phyloP scores from a whole-genome alignment of 2,797 vertebrate species.

The Microcaecilia unicolor region DNA sequence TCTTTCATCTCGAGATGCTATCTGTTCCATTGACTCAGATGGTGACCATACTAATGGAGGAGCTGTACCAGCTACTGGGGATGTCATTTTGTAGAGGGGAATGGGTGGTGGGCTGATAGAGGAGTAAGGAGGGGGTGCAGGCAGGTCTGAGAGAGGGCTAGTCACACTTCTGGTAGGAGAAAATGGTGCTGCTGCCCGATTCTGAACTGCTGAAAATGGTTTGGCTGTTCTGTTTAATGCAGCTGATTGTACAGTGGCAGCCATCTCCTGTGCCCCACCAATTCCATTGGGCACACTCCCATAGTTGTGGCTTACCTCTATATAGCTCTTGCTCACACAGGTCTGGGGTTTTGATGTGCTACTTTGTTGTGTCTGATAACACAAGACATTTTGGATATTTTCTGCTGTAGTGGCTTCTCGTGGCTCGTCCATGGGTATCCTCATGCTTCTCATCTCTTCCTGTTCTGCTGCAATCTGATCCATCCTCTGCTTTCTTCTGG shows the following conservation, averaged over 20 bases:
- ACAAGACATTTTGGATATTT: slow-evolving; percentile 27
- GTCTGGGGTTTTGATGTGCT: slow-evolving; percentile 33
- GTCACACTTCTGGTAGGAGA: slow-evolving; percentile 48
- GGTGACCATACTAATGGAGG: slow-evolving; percentile 63
- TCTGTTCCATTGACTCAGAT: slow-evolving; percentile 68
- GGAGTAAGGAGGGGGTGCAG: slow-evolving; percentile 57
- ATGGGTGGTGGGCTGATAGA: slow-evolving; percentile 55
- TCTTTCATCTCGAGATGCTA: slow-evolving; percentile 90
- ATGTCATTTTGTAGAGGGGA: slow-evolving; percentile 56
- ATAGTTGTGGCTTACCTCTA: slow-evolving; percentile 53
- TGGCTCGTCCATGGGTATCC: slow-evolving; percentile 51
- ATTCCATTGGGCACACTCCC: slow-evolving; percentile 58
- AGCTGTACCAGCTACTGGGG: slow-evolving; percentile 27
- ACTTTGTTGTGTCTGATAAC: slow-evolving; percentile 34
- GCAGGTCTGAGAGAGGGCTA: slow-evolving; percentile 61
- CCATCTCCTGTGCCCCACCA: slow-evolving; percentile 27
- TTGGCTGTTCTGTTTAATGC: slow-evolving; percentile 74
- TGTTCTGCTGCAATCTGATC: slow-evolving; percentile 89
- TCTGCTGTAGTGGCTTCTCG: slow-evolving; percentile 24
- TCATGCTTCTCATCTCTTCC: slow-evolving; percentile 71
- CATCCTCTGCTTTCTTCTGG: slow-evolving; percentile 79
- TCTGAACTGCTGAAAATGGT: slow-evolving; percentile 69
- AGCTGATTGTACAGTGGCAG: slow-evolving; percentile 42
- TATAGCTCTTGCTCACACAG: slow-evolving; percentile 57
- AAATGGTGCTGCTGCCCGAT: slow-evolving; percentile 57